Evolutionary conservation across 2,113 vertebrate genomes (phyloP), one percentile per base, ranked within the genome.

Genomic region (Porphyrio hochstetteri): DNA sequence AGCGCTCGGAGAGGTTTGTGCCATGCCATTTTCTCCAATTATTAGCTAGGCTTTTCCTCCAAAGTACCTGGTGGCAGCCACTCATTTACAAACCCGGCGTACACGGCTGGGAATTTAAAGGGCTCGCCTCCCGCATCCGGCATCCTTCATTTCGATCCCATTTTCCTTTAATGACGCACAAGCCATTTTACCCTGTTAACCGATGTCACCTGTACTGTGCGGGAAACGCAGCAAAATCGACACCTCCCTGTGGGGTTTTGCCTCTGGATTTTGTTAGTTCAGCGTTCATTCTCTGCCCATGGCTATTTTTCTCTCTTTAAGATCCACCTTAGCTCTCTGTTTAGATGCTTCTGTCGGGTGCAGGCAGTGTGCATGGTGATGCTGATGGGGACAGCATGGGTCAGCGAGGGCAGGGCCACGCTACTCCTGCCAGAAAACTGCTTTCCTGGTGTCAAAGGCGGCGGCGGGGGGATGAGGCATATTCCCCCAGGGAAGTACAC

Each of bases 11-110:
- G 44, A 72, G 69, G 86, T 90, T 56, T 90, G 72, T 86, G 81
- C 65, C 86, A 12, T 81, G 83, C 52, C 42, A 69, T 93, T 92
- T 95, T 95, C 82, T 86, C 72, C 46, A 56, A 10, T 78, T 91
- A 88, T 71, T 81, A 95, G 29, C 61, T 31, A 60, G 59, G 35
- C 13, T 57, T 94, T 93, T 88, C 77, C 53, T 95, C 68, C 69
- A 44, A 92, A 95, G 60, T 52, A 93, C 53, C 50, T 83, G 69
- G 48, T 16, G 6, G 44, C 74, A 82, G 63, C 3, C 2, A 44
- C 53, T 95, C 77, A 79, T 83, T 93, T 77, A 84, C 65, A 94
- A 92, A 80, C 57, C 38, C 5, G 0, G 52, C 20, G 5, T 40
- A 90, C 78, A 70, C 38, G 68, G 61, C 81, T 72, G 61, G 69